phyloP scores from a whole-genome alignment of 1,140 invertebrate genomes.

The Spodoptera litura region DNA sequence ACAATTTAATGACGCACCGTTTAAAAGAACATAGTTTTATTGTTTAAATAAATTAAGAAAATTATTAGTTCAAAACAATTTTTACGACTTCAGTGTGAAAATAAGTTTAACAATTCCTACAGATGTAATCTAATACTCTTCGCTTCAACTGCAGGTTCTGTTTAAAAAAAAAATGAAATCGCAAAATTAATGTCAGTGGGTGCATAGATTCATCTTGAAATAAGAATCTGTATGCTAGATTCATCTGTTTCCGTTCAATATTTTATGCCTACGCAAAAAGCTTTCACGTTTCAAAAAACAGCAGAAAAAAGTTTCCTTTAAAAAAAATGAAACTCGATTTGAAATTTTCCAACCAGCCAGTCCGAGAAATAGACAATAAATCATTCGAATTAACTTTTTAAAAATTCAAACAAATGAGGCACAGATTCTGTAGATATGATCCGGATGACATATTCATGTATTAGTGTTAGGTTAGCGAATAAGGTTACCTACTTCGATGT shows the following conservation, averaged over 20 bases:
- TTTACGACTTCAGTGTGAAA: too few species aligned
- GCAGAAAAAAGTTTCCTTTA: neutral
- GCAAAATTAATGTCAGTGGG: too few species aligned
- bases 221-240: too few species aligned
- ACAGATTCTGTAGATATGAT: conserved; percentile 43
- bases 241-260: too few species aligned
- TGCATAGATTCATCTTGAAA: too few species aligned
- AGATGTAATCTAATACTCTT: too few species aligned
- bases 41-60: neutral
- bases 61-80: neutral
- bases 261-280: too few species aligned
- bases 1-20: neutral
- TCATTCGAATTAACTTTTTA: conserved; percentile 28
- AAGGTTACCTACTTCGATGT: conserved; percentile 34
- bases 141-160: too few species aligned
- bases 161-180: too few species aligned
- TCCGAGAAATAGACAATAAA: conserved; percentile 28
- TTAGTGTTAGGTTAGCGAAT: conserved; percentile 11
- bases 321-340: neutral
- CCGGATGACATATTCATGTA: conserved; percentile 35
- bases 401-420: conserved; percentile 35
- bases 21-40: neutral
- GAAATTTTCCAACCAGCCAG: neutral
- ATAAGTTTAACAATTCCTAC: too few species aligned
- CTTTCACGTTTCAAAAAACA: neutral